Evolutionary conservation across 1,140 invertebrate genomes (phyloP).

Genomic region (Neodiprion pinetum): DNA sequence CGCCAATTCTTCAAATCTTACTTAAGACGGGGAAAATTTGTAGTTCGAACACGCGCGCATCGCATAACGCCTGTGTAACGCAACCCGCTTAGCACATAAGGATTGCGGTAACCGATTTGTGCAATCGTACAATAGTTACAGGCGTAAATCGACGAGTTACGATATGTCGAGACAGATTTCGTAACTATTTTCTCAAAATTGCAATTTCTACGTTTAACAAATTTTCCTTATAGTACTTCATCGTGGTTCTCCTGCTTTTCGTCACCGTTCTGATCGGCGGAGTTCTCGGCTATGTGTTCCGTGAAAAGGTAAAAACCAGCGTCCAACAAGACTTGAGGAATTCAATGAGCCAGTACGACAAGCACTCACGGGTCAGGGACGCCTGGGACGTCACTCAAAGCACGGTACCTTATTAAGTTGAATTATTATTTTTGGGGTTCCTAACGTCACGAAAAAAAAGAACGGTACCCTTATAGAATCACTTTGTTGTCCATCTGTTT

Average conservation of each 20-base stretch:
- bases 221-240: conserved; percentile 78
- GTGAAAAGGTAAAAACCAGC: conserved; percentile 75
- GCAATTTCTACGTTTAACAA: no score
- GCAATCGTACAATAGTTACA: no score
- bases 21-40: no score
- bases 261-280: conserved; percentile 88
- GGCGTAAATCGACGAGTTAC: no score
- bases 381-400: conserved; percentile 86
- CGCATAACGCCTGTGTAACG: no score
- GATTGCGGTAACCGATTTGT: no score
- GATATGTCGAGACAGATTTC: no score
- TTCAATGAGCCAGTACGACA: conserved; percentile 75
- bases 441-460: background rate
- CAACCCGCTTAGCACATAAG: no score
- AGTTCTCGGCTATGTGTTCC: conserved; percentile 87
- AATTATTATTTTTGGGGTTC: background rate
- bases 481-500: background rate
- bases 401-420: conserved; percentile 51
- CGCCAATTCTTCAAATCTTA: no score
- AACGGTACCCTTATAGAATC: no score
- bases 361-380: conserved; percentile 70
- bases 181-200: no score
- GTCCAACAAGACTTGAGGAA: conserved; percentile 80
- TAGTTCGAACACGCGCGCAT: no score
- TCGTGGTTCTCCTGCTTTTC: conserved; percentile 84